Base-by-base conservation (phyloP, 2,113 vertebrate species). In the Nothobranchius kuhntae region DNA sequence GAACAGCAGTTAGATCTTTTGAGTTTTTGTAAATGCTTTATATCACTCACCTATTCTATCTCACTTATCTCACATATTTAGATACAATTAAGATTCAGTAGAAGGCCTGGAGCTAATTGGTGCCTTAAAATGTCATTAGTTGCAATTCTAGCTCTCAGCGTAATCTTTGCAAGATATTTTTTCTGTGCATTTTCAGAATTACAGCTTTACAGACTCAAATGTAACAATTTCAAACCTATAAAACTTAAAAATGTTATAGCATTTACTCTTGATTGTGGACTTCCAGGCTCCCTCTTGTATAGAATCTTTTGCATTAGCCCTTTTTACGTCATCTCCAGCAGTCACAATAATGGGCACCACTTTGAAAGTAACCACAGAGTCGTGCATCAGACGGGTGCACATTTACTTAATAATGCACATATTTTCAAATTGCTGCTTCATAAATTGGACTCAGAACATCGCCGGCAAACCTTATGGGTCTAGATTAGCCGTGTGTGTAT, bases 1-100 rank as follows among this genome's bases (percentile, higher is more conserved):
- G 53, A 56, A 42, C 24, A n/a, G 60, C 71, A 40, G 36, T 75
- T 30, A 71, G 63, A 53, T 56, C 40, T 21, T 64, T 36, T 66
- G 47, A 74, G 26, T 61, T 55, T 40, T 1, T 53, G 21, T 21
- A 21, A 21, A 21, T 21, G 21, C 9, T 62, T 72, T 63, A 58
- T 30, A 30, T 21, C 21, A 21, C 21, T 21, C 30, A 30, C 4
- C 30, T 30, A 30, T 30, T 30, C 30, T 30, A 30, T 30, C 30
- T 4, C 30, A 30, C 21, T 21, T 30, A 30, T 58, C 61, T 52
- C 4, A 44, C 53, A 2, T 12, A 38, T 1, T 42, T 15, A 45
- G 24, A 36, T 7, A 35, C 50, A 15, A 30, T 11, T 35, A 24
- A 30, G 1, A 30, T 13, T 9, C 24, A 47, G 6, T 15, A 26